Percentiles rank a stretch among this genome's conserved stretches.
phyloP scores from a whole-genome alignment of 2,797 vertebrate species.

The Helicolenus hilgendorfi region DNA sequence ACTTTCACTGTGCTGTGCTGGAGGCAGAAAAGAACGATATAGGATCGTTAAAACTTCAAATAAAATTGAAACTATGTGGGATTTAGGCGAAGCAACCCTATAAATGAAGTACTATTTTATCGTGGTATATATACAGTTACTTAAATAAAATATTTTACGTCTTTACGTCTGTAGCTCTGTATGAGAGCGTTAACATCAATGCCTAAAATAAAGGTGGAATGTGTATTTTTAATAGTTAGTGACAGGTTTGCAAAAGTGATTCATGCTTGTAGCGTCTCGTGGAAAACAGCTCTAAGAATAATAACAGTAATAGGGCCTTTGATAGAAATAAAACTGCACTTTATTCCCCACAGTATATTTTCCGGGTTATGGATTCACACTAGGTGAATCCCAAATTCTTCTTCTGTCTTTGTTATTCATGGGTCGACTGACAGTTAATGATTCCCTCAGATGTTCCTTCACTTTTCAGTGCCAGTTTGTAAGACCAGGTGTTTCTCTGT shows the following conservation, averaged over 20 bases:
- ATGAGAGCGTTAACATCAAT: background rate
- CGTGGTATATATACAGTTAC: background rate
- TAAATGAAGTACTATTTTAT: background rate
- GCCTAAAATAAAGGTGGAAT: conserved; percentile 6
- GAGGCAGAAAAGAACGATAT: background rate
- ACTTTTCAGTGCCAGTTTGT: conserved; percentile 21
- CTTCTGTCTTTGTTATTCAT: conserved; percentile 56
- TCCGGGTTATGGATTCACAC: conserved; percentile 32
- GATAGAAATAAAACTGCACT: conserved; percentile 56
- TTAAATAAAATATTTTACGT: background rate
- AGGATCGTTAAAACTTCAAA: background rate
- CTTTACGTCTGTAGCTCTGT: background rate
- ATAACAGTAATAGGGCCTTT: conserved; percentile 21
- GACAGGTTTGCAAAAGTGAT: conserved; percentile 37
- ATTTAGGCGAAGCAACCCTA: background rate
- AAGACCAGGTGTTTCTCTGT: conserved; percentile 51
- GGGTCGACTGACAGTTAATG: conserved; percentile 52
- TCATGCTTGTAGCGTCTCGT: conserved; percentile 15
- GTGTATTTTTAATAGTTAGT: conserved; percentile 6
- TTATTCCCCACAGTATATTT: conserved; percentile 31
- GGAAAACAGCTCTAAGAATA: conserved; percentile 39
- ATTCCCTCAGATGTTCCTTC: conserved; percentile 67
- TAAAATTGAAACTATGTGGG: background rate
- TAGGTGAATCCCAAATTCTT: conserved; percentile 53
- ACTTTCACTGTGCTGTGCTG: background rate